These are phyloP conservation scores for Mesorhabditis belari DNA, from an alignment of 2,888 invertebrate species.

Conservation along the genomic window DNA sequence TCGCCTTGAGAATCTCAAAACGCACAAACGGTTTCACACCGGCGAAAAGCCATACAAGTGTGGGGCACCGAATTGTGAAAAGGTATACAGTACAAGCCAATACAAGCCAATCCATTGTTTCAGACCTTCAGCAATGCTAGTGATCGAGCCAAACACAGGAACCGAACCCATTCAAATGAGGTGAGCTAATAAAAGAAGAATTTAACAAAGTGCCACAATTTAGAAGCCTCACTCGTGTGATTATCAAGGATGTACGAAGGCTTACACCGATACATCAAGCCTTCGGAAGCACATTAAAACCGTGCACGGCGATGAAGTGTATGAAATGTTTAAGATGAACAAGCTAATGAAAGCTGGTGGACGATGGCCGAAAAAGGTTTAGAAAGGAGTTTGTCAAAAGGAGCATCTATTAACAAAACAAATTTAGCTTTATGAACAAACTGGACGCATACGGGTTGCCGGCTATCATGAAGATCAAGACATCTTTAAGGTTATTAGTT, in stretches of 20 bases:
- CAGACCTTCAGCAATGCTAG: conserved; percentile 96
- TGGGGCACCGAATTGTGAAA: not conserved
- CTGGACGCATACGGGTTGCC: too few relatives aligned
- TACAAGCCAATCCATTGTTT: conserved; percentile 94
- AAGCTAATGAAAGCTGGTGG: conserved; percentile 22
- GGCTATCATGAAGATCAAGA: too few relatives aligned
- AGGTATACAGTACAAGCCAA: conserved; percentile 55
- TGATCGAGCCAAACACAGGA: conserved; percentile 97
- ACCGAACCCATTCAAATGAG: conserved; percentile 95
- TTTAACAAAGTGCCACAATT: conserved; percentile 37
- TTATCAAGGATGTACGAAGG: conserved; percentile 90
- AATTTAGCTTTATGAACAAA: too few relatives aligned
- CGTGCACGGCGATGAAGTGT: conserved; percentile 95
- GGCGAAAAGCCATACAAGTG: conserved; percentile 71
- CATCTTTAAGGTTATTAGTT: too few relatives aligned
- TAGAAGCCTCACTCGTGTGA: conserved; percentile 99
- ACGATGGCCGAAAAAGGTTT: too few relatives aligned
- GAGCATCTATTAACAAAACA: too few relatives aligned
- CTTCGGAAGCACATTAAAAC: conserved; percentile 92
- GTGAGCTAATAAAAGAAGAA: not conserved
- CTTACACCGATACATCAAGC: conserved; percentile 97
- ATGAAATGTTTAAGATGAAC: conserved; percentile 89
- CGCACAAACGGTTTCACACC: conserved; percentile 87
- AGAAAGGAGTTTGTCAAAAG: too few relatives aligned
- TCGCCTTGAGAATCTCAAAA: conserved; percentile 90